phyloP scores from a whole-genome alignment of 2,113 vertebrate species.

The Euleptes europaea region DNA sequence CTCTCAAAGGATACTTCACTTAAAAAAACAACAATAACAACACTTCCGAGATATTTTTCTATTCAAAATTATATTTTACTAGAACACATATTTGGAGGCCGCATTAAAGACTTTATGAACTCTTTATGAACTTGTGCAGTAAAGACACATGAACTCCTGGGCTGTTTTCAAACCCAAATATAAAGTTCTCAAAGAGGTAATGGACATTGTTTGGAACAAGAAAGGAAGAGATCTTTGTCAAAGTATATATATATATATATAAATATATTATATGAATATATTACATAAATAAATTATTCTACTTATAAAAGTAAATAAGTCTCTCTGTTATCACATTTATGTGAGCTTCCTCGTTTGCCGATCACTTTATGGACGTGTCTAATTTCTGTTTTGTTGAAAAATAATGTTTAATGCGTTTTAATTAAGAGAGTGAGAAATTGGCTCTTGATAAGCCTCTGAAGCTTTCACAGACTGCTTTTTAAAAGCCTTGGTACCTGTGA shows the following conservation, averaged over 20 bases:
- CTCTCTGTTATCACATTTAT: slow-evolving; percentile 45
- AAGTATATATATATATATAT: slow-evolving; percentile 55
- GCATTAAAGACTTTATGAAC: slow-evolving; percentile 30
- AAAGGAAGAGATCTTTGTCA: slow-evolving; percentile 49
- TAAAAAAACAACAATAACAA: slow-evolving; percentile 14
- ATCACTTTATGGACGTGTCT: slow-evolving; percentile 53
- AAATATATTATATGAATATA: slow-evolving; percentile 51
- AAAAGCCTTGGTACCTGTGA: rapidly evolving
- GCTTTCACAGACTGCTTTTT: slow-evolving; percentile 1
- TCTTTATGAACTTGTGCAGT: neutral
- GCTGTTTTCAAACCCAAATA: slow-evolving; percentile 6
- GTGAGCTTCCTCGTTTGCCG: slow-evolving; percentile 43
- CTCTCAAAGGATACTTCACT: slow-evolving; percentile 4
- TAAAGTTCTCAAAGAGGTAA: slow-evolving; percentile 2
- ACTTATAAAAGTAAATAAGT: slow-evolving; percentile 47
- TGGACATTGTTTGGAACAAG: slow-evolving; percentile 38
- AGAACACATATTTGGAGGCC: slow-evolving; percentile 2
- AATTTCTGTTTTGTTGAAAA: slow-evolving; percentile 73
- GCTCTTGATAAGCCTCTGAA: slow-evolving; percentile 22
- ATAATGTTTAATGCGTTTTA: slow-evolving; percentile 9
- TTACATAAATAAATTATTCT: slow-evolving; percentile 70
- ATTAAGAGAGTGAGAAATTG: slow-evolving; percentile 1
- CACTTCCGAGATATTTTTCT: neutral
- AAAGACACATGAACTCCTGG: neutral
- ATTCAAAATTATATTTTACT: slow-evolving; percentile 22